These are phyloP conservation scores for Chalcis sispes DNA, from an alignment of 2,888 invertebrate species.

Conservation along the genomic window DNA sequence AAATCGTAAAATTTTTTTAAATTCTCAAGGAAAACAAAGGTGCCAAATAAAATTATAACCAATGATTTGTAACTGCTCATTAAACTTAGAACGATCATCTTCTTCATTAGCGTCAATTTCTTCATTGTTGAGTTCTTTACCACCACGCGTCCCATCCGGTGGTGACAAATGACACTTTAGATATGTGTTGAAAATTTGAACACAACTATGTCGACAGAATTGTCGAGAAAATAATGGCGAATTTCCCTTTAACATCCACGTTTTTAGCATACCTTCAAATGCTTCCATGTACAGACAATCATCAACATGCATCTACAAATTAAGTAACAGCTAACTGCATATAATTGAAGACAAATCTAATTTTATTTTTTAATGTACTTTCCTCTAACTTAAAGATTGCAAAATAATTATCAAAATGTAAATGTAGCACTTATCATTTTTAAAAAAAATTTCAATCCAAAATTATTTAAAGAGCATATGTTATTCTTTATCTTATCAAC, in stretches of 20 bases:
- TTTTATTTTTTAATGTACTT: too few species aligned
- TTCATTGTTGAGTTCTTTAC: constrained; percentile 74
- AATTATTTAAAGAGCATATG: too few species aligned
- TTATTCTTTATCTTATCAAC: too few species aligned
- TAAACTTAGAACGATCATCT: constrained; percentile 81
- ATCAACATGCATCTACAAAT: constrained; percentile 74
- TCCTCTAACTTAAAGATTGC: too few species aligned
- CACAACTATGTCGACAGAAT: constrained; percentile 73
- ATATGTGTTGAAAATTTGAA: constrained; percentile 87
- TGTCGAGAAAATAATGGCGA: constrained; percentile 74
- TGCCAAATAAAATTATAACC: constrained; percentile 70
- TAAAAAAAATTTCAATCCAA: too few species aligned
- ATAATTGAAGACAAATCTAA: too few species aligned
- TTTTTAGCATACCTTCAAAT: constrained; percentile 82
- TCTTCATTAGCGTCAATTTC: constrained; percentile 83
- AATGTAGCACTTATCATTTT: too few species aligned
- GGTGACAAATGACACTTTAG: constrained; percentile 88
- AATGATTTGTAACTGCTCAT: constrained; percentile 86
- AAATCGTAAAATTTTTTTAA: too few species aligned
- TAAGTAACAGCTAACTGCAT: too few species aligned
- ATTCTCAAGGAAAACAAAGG: not conserved
- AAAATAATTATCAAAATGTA: too few species aligned
- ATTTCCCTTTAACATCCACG: constrained; percentile 81
- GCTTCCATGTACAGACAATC: constrained; percentile 82
- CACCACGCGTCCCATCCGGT: constrained; percentile 84